Percentiles rank a stretch among this genome's conserved stretches.
Evolutionary conservation across 2,113 vertebrate species (phyloP).

Genomic region (Penelope pileata): DNA sequence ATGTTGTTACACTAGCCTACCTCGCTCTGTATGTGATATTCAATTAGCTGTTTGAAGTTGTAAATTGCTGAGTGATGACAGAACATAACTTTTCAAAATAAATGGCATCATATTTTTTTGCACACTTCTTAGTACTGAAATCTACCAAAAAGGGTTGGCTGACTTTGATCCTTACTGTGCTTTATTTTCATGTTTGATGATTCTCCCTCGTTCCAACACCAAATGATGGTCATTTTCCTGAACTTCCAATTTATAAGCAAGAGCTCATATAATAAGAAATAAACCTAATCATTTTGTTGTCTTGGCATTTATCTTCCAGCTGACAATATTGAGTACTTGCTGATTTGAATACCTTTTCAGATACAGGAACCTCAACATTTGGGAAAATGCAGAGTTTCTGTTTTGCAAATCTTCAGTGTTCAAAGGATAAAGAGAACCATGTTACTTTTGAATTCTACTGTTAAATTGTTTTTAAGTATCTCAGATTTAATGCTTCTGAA

Average conservation of each 20-base stretch:
- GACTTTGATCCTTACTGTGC: conserved; percentile 15
- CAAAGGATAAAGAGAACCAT: not conserved
- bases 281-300: not conserved
- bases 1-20: not conserved
- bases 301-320: not conserved
- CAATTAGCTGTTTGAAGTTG: not conserved
- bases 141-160: not conserved
- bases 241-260: not conserved
- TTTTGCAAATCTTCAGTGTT: not conserved
- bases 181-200: conserved; percentile 1
- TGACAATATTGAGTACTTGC: not conserved
- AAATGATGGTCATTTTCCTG: not conserved
- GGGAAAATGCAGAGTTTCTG: not conserved
- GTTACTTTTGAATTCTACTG: not conserved
- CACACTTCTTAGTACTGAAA: not conserved
- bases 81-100: conserved; percentile 11
- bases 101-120: not conserved
- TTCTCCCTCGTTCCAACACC: not conserved
- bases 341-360: not conserved
- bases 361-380: not conserved
- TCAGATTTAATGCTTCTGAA: not conserved
- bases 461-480: not conserved
- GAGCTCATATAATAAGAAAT: not conserved
- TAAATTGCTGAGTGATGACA: conserved; percentile 7
- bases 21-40: not conserved